Evolutionary conservation across 1,140 invertebrate species (phyloP).

Genomic region (Formica selysi): DNA sequence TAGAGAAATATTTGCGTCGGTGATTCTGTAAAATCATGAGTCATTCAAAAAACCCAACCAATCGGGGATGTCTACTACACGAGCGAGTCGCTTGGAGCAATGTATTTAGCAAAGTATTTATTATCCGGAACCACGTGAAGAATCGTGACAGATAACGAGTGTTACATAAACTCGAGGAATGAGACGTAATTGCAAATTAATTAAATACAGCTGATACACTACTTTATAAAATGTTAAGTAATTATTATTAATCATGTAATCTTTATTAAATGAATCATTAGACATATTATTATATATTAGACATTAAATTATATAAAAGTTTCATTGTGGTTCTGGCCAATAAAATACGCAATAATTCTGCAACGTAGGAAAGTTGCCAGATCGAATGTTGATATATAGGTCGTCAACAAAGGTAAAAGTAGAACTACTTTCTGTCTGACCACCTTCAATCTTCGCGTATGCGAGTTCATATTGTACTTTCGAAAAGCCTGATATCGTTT

Average conservation of each 20-base stretch:
- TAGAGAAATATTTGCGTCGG: neutral
- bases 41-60: conserved; percentile 12
- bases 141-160: neutral
- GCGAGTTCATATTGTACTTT: neutral
- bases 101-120: neutral
- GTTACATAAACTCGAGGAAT: neutral
- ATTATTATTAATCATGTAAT: neutral
- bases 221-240: conserved; percentile 20
- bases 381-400: conserved; percentile 20
- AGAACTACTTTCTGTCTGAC: conserved; percentile 28
- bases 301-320: neutral
- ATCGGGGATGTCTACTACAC: neutral
- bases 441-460: neutral
- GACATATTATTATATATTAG: too few species aligned
- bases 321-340: neutral
- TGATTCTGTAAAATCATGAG: conserved; percentile 10
- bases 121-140: neutral
- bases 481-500: neutral
- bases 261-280: neutral
- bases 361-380: neutral
- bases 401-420: conserved; percentile 46
- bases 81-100: neutral
- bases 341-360: neutral
- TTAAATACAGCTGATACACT: neutral
- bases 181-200: neutral